Percentiles rank a stretch among this genome's conserved stretches.
These are phyloP conservation scores for Incurvaria masculella DNA, from an alignment of 2,888 invertebrate genomes.

Conservation along the genomic window DNA sequence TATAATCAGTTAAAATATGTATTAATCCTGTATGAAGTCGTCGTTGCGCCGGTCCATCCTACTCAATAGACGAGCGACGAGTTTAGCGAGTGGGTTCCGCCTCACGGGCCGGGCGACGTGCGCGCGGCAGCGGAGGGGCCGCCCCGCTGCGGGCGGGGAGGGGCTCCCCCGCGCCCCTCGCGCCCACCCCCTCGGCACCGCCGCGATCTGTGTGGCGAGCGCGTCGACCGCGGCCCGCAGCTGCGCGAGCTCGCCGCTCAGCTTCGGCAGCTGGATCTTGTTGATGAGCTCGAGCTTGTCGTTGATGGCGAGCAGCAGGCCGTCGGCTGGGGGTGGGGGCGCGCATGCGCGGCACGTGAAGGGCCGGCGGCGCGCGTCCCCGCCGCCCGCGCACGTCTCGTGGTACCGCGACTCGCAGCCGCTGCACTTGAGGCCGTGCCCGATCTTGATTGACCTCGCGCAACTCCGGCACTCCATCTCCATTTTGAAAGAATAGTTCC, in stretches of 20 bases:
- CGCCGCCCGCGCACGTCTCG: conserved; percentile 21
- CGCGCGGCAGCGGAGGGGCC: background rate
- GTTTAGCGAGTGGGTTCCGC: background rate
- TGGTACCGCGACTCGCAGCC: conserved; percentile 27
- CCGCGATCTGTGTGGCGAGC: conserved; percentile 32
- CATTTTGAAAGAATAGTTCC: too few relatives aligned
- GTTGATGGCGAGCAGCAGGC: conserved; percentile 23
- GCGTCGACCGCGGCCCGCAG: conserved; percentile 29
- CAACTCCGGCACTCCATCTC: conserved; percentile 39
- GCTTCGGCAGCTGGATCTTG: conserved; percentile 37
- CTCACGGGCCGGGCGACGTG: background rate
- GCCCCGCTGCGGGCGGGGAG: background rate
- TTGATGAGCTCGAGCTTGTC: conserved; percentile 36
- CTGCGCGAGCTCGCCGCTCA: conserved; percentile 30
- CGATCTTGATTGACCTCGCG: conserved; percentile 30
- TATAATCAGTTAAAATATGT: too few relatives aligned
- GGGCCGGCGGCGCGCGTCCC: conserved; percentile 15
- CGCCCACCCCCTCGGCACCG: conserved; percentile 20
- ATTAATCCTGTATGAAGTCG: too few relatives aligned
- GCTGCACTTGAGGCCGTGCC: conserved; percentile 26
- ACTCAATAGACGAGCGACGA: background rate
- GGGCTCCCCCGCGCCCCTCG: background rate
- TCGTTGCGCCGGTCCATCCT: too few relatives aligned
- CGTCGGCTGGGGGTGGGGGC: conserved; percentile 18
- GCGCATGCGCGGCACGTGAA: conserved; percentile 36